These are phyloP conservation scores for Linepithema humile DNA, from an alignment of 1,140 invertebrate species.

Conservation along the genomic window DNA sequence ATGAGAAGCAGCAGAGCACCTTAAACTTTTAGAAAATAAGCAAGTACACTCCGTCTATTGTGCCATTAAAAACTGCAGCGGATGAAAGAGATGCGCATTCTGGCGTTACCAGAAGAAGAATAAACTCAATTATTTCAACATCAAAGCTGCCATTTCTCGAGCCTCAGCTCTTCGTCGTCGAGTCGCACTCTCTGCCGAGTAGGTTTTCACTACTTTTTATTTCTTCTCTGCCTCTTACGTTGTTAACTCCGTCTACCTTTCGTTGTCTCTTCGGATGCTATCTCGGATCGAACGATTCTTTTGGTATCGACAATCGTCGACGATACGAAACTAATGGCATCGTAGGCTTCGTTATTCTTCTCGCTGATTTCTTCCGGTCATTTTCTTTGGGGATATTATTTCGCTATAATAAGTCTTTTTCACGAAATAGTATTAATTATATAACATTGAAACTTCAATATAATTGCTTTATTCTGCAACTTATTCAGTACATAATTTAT, in stretches of 20 bases:
- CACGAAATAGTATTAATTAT: background rate
- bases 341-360: constrained; percentile 66
- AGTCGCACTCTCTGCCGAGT: constrained; percentile 38
- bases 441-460: background rate
- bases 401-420: constrained; percentile 5
- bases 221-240: constrained; percentile 25
- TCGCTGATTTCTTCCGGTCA: constrained; percentile 34
- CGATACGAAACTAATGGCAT: constrained; percentile 70
- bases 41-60: background rate
- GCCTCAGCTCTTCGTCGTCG: constrained; percentile 57
- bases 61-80: constrained; percentile 50
- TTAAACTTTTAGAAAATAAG: constrained; percentile 37
- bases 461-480: background rate
- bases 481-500: background rate
- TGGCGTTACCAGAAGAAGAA: constrained; percentile 50
- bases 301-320: constrained; percentile 68
- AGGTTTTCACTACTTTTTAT: constrained; percentile 20
- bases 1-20: background rate
- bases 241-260: constrained; percentile 26
- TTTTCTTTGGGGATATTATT: constrained; percentile 2
- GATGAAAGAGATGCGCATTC: constrained; percentile 41
- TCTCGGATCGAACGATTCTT: constrained; percentile 55
- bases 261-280: constrained; percentile 56
- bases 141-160: constrained; percentile 72
- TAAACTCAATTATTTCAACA: constrained; percentile 75